These are phyloP conservation scores for Keiferia lycopersicella DNA, from an alignment of 2,888 invertebrate species.

Conservation along the genomic window DNA sequence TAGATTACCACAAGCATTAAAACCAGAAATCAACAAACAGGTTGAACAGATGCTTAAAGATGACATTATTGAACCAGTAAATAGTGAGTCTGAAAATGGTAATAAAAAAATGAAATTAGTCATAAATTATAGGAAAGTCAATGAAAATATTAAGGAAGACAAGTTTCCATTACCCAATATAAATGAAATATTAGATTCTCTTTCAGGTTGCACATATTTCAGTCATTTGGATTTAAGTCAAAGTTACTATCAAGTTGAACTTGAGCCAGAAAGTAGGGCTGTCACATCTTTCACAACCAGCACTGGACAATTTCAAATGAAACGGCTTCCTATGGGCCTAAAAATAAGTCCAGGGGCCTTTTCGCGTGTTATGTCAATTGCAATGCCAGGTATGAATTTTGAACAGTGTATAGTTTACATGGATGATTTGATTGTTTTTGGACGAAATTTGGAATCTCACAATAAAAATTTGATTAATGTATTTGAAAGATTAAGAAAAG, in stretches of 20 bases:
- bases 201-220: conserved; percentile 9
- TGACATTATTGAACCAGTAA: background rate
- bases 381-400: conserved; percentile 11
- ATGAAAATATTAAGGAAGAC: background rate
- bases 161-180: conserved; percentile 15
- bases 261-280: conserved; percentile 1
- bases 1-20: background rate
- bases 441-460: background rate
- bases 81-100: background rate
- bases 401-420: conserved; percentile 5
- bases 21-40: background rate
- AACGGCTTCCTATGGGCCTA: background rate
- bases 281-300: background rate
- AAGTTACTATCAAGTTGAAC: conserved; percentile 7
- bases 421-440: conserved; percentile 1
- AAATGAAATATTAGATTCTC: conserved; percentile 1
- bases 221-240: background rate
- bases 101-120: background rate
- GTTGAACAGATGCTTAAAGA: background rate
- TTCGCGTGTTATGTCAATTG: background rate
- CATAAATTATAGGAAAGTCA: background rate
- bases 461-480: conserved; percentile 6
- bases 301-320: background rate
- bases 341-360: background rate
- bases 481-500: background rate